A percentile compares a stretch with the other conserved stretches of the same genome.
These are phyloP conservation scores for Porites australiensis DNA, from an alignment of 64 coral and sea anemone genomes.

Conservation along the genomic window DNA sequence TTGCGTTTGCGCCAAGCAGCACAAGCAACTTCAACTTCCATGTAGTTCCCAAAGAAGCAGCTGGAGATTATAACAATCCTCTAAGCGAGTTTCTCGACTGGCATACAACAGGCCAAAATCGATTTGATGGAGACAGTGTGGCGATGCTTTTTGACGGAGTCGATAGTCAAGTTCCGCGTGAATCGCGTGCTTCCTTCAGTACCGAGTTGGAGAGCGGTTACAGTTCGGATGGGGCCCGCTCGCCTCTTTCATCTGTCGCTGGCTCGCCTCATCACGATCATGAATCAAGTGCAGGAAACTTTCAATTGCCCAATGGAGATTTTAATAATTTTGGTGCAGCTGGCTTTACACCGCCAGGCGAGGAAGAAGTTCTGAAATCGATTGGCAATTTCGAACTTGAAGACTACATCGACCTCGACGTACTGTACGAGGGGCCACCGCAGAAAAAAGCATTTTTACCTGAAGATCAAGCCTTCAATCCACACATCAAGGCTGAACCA, in stretches of 20 bases:
- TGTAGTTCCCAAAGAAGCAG: conserved; percentile 29
- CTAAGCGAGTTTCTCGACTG: conserved; percentile 61
- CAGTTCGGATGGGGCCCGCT: conserved; percentile 76
- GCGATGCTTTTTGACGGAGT: conserved; percentile 61
- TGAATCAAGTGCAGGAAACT: conserved; percentile 11
- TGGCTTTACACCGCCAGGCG: conserved; percentile 53
- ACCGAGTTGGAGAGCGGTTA: conserved; percentile 87
- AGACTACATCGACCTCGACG: conserved; percentile 69
- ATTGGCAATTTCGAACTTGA: conserved; percentile 42
- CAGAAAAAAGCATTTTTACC: conserved; percentile 32
- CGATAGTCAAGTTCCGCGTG: conserved; percentile 23
- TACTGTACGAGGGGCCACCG: conserved; percentile 22
- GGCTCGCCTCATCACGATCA: conserved; percentile 31
- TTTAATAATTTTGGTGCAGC: conserved; percentile 75
- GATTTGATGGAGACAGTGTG: conserved; percentile 36
- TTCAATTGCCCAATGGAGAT: conserved; percentile 35
- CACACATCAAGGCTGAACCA: conserved; percentile 37
- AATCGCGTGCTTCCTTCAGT: conserved; percentile 24
- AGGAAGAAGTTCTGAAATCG: conserved; percentile 63
- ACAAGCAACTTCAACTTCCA: conserved; percentile 52
- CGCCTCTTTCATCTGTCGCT: conserved; percentile 60
- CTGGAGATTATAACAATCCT: conserved; percentile 15
- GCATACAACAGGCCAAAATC: conserved; percentile 32
- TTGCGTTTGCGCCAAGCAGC: conserved; percentile 27
- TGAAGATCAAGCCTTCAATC: conserved; percentile 15